Evolutionary conservation across 2,888 invertebrate genomes (phyloP), one percentile per base, ranked within the genome.

Genomic region (Rutpela maculata): DNA sequence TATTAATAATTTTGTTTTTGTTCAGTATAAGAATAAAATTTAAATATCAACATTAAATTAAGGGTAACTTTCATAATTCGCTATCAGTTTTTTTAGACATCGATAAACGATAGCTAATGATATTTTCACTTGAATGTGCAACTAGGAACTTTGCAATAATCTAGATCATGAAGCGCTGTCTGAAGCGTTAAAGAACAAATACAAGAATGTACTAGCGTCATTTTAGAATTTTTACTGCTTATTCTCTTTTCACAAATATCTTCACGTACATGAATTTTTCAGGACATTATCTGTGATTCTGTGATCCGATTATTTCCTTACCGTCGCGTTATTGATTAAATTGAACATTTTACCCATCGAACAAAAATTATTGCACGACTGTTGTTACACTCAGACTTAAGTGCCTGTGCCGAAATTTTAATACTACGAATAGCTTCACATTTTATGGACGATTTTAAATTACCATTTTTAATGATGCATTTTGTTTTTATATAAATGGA

Each of bases 191-290:
- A n/a, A 50, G 50, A 22, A 55, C 55, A 67, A n/a, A 67, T 22
- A 50, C 55, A 55, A 67, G 19, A 26, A 55, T 26, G 26, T 50
- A n/a, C 12, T 15, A n/a, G 50, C 1, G 15, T 43, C 3, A 15
- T 15, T 50, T 50, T 50, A 50, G 4, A 50, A 50, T 50, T n/a
- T 50, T 50, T 50, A 50, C 50, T 50, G 50, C n/a, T 43, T 50
- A 50, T 50, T 50, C 5, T 15, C 50, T 50, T n/a, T 50, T 50
- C 4, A 50, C 50, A 59, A 59, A 78, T 80, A 80, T 75, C 65
- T 77, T 57, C 78, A 78, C 77, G 77, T 77, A 75, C 76, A 74
- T 74, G 71, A 77, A 79, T 78, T 79, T 77, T 78, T 74, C 67
- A 65, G 69, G 65, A 59, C 67, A 73, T 77, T 78, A 75, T 75